phyloP scores from a whole-genome alignment of 2,797 vertebrate species.

The Thamnophis elegans region DNA sequence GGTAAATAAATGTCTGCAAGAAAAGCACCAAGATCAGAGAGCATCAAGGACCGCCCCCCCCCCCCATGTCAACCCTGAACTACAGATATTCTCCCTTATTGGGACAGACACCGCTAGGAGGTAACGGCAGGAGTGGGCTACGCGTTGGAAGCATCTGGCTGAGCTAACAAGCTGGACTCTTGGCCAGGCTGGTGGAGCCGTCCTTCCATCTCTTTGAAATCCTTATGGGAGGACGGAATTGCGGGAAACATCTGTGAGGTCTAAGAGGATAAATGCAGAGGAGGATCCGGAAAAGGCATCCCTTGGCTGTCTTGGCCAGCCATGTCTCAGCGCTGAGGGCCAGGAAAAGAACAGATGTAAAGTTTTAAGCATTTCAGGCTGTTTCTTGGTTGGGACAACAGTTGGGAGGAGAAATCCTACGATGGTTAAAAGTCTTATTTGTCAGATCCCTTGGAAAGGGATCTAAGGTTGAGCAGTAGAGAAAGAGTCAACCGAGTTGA shows the following conservation, averaged over 20 bases:
- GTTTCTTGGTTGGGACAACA: not conserved
- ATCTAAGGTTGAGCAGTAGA: not conserved
- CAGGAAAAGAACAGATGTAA: slow-evolving; percentile 29
- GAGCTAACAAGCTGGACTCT: not conserved
- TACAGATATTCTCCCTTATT: not conserved
- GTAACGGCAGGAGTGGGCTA: not conserved
- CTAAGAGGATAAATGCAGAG: slow-evolving; percentile 29
- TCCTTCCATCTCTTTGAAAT: slow-evolving; percentile 14
- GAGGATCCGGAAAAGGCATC: slow-evolving; percentile 8
- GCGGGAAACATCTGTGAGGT: slow-evolving; percentile 34
- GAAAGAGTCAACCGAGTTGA: not conserved
- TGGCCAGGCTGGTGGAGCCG: not conserved
- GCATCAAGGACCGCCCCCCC: not conserved
- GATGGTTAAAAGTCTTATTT: not conserved
- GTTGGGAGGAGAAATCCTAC: not conserved
- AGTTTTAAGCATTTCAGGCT: slow-evolving; percentile 13
- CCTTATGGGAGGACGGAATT: not conserved
- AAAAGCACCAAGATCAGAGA: not conserved
- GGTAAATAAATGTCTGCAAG: not conserved
- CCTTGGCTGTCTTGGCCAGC: not conserved
- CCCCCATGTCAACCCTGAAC: not conserved
- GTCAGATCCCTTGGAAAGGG: not conserved
- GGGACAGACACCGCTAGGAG: not conserved
- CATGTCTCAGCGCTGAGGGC: not conserved
- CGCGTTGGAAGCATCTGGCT: not conserved